A percentile compares a stretch with the other conserved stretches of the same genome.
Evolutionary conservation across 2,888 invertebrate genomes (phyloP).

Genomic region (Didymodactylos carnosus): DNA sequence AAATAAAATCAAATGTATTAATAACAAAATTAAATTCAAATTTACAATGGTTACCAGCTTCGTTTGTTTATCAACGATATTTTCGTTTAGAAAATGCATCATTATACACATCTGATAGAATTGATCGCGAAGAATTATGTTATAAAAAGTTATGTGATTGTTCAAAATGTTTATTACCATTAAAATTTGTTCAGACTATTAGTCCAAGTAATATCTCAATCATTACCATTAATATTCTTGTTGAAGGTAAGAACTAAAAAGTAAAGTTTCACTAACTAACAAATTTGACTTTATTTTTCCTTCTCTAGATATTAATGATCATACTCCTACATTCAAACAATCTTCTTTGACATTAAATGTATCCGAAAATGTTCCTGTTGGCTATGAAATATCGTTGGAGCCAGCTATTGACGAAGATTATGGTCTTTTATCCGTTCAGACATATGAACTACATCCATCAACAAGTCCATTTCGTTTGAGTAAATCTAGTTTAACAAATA

Average conservation of each 20-base stretch:
- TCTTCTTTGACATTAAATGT: neutral
- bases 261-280: neutral
- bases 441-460: neutral
- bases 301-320: constrained; percentile 7
- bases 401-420: constrained; percentile 7
- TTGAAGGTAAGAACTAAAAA: neutral
- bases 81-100: neutral
- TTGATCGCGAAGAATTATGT: neutral
- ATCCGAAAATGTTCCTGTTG: constrained; percentile 10
- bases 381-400: constrained; percentile 6
- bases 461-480: neutral
- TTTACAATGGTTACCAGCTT: neutral
- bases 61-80: neutral
- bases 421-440: neutral
- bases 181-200: neutral
- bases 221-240: neutral
- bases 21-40: neutral
- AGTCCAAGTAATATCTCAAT: neutral
- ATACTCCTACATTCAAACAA: constrained; percentile 3
- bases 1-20: neutral
- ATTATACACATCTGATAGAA: neutral
- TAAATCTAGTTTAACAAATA: neutral
- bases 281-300: too few relatives aligned
- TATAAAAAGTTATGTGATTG: neutral
- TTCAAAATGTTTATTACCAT: neutral